Evolutionary conservation across 2,888 invertebrate genomes (phyloP).

Genomic region (Imbricaverruca yamaguchii): DNA sequence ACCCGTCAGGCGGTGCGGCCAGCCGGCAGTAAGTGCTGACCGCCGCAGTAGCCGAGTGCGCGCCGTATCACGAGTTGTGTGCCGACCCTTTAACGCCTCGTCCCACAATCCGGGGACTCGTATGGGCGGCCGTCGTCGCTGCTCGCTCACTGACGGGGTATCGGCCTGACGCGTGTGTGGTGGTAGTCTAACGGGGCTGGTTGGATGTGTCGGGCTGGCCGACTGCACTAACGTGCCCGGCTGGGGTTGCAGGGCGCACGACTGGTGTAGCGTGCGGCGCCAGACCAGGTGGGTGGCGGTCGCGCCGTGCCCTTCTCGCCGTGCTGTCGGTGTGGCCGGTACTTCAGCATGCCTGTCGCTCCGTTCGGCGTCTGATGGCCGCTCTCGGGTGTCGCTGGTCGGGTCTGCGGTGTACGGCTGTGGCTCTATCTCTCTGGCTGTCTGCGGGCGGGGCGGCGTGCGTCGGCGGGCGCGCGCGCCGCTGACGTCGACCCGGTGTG

Average conservation of each 20-base stretch:
- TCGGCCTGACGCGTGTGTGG: not conserved
- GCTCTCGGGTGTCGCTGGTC: not conserved
- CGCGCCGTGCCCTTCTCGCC: not conserved
- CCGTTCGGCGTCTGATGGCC: not conserved
- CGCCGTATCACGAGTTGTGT: too few species aligned
- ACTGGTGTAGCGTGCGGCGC: not conserved
- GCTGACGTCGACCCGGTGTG: not conserved
- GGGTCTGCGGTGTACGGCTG: not conserved
- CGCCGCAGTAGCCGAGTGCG: too few species aligned
- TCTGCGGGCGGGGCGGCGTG: not conserved
- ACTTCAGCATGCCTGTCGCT: conserved; percentile 1
- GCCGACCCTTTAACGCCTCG: too few species aligned
- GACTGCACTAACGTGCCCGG: not conserved
- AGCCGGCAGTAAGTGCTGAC: not conserved
- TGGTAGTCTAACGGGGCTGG: too few species aligned
- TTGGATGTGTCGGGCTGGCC: not conserved
- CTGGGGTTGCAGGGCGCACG: not conserved
- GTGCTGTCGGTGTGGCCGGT: not conserved
- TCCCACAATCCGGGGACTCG: too few species aligned
- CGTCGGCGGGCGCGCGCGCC: not conserved
- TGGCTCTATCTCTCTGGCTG: not conserved
- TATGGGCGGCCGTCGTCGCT: not conserved
- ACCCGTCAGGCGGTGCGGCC: not conserved
- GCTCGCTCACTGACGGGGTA: not conserved
- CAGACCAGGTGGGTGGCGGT: not conserved